Conservation (phyloP, 1,140 invertebrate genomes). For the Tetragnatha versicolor region DNA sequence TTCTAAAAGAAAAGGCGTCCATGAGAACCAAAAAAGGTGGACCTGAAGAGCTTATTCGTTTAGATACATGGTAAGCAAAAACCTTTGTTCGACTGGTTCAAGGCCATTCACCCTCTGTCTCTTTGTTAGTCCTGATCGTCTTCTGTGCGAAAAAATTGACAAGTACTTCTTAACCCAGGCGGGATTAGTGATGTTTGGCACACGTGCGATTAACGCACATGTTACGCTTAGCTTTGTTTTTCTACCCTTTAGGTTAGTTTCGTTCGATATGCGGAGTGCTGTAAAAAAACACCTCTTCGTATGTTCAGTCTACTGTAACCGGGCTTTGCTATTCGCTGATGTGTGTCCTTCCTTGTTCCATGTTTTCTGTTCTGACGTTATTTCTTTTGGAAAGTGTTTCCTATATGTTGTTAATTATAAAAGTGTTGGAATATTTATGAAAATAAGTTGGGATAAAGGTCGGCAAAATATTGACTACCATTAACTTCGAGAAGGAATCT, state of each 20-base stretch:
- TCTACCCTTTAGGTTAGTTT: constrained; percentile 30
- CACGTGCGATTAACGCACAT: constrained; percentile 54
- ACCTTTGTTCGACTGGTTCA: constrained; percentile 61
- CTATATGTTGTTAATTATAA: too few relatives aligned
- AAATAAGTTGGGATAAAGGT: too few relatives aligned
- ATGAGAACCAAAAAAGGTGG: constrained; percentile 79
- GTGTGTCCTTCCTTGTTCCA: constrained; percentile 31
- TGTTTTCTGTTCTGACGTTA: too few relatives aligned
- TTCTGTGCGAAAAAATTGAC: constrained; percentile 55
- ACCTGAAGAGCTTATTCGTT: constrained; percentile 88
- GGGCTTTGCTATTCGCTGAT: constrained; percentile 38
- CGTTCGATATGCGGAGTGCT: constrained; percentile 36
- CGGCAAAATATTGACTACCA: too few relatives aligned
- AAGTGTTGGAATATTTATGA: too few relatives aligned
- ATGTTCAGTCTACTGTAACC: constrained; percentile 53
- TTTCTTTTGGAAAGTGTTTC: too few relatives aligned
- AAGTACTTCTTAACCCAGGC: constrained; percentile 52
- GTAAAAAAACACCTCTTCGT: constrained; percentile 15
- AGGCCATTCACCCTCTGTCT: constrained; percentile 61
- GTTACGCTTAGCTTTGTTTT: constrained; percentile 51
- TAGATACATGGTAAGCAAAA: constrained; percentile 88
- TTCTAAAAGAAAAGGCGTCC: constrained; percentile 84
- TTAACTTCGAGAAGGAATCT: too few relatives aligned
- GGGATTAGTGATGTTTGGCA: constrained; percentile 53
- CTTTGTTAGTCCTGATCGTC: constrained; percentile 48